Evolutionary conservation across 2,888 invertebrate species (phyloP), one percentile per base, ranked within the genome.

Genomic region (Mechanitis messenoides): DNA sequence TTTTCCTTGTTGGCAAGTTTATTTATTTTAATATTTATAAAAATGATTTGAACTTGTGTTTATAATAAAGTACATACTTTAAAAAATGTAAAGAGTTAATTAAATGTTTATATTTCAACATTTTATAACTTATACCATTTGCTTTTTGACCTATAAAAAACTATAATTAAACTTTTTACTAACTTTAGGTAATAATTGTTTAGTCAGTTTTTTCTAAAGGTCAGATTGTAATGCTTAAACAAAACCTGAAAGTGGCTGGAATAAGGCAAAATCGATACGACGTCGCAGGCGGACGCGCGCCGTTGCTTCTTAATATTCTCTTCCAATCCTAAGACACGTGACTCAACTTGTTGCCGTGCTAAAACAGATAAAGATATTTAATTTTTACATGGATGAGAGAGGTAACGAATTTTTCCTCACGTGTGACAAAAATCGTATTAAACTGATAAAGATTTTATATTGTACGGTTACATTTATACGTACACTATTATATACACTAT

Each of bases 331-430:
- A 68, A 77, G 75, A 87, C 88, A 88, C 89, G 88, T 89, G 89
- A 87, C 84, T 78, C 85, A 83, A 89, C 89, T 89, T 89, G 89
- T 90, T 89, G 88, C 89, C 83, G 78, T 71, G 74, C 75, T 75
- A 75, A 28, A 31, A 31, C 50, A 50, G 28, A 50, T 50, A 50
- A 11, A 50, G 3, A 50, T 50, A 50, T 50, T 28, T 50, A 20
- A 28, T 50, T 50, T 20, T 50, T 47, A 28, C 20, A 20, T 28
- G 28, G 4, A 28, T 20, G 12, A 28, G 11, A 42, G 9, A 2
- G 1, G 42, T 9, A 42, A 42, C 42, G 42, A 5, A 9, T 42
- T 42, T 42, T 42, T 42, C 9, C 3, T 42, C 1, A 42, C 42
- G 3, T 2, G 11, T 42, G 42, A 42, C 3, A 9, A 9, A 42